These are phyloP conservation scores for Hippopotamyrus pictus DNA, from an alignment of 2,797 vertebrate species.

Conservation along the genomic window DNA sequence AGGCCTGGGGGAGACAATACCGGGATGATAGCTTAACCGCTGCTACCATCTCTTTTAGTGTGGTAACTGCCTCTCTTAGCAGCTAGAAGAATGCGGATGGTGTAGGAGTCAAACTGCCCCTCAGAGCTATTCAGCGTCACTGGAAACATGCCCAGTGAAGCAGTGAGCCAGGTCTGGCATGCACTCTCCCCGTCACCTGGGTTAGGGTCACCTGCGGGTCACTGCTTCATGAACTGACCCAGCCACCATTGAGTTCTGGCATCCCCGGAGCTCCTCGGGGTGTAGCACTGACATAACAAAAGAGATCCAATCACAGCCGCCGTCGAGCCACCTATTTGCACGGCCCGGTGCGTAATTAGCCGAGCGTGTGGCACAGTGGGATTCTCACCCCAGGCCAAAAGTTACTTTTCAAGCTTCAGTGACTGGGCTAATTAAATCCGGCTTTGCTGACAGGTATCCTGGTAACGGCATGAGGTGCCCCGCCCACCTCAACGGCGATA, in stretches of 20 bases:
- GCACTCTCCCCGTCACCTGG: slow-evolving; percentile 59
- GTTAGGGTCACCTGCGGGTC: slow-evolving; percentile 67
- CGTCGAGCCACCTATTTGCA: slow-evolving; percentile 66
- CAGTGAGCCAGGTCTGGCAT: slow-evolving; percentile 52
- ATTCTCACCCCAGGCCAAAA: slow-evolving; percentile 65
- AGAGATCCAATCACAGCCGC: slow-evolving; percentile 66
- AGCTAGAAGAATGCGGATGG: neutral
- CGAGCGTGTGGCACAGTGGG: slow-evolving; percentile 51
- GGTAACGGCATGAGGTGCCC: slow-evolving; percentile 70
- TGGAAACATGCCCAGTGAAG: slow-evolving; percentile 35
- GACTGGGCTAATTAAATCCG: slow-evolving; percentile 74
- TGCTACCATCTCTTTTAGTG: neutral
- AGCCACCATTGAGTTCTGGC: slow-evolving; percentile 71
- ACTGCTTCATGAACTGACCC: slow-evolving; percentile 54
- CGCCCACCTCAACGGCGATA: slow-evolving; percentile 50
- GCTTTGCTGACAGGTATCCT: slow-evolving; percentile 63
- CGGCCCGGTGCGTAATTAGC: slow-evolving; percentile 74
- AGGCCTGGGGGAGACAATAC: neutral
- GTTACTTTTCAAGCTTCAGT: slow-evolving; percentile 66
- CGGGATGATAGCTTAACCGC: neutral
- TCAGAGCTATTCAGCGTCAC: neutral
- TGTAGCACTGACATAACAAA: slow-evolving; percentile 59
- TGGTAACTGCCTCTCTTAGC: neutral
- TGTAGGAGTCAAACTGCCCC: neutral
- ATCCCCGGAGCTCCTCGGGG: slow-evolving; percentile 59